Base-by-base conservation (phyloP, 2,888 invertebrate species). In the Salticus scenicus region DNA sequence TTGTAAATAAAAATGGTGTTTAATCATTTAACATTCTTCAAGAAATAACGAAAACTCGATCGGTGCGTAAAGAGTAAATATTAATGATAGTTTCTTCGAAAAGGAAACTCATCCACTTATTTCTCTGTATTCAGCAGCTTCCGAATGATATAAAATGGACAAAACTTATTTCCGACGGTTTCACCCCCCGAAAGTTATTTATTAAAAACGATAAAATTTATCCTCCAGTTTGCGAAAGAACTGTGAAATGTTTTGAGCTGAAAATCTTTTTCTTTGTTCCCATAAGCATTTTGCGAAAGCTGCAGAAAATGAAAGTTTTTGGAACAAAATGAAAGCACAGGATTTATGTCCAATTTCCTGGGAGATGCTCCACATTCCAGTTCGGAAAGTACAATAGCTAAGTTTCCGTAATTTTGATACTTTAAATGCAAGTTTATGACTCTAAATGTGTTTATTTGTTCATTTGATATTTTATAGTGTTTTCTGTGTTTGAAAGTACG, bases 161-260 rank as follows among this genome's bases (percentile, higher is more conserved):
- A 47, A 47, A 47, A 47, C 42, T 47, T 47, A 47, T 47, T 17
- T 47, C 37, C 42, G 10, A 17, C 2, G 42, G 14, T 47, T 17
- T 47, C 7, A 47, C 42, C 42, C 17, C n/a, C 42, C n/a, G n/a
- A 47, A 10, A 47, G 42, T 47, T 47, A 47, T 47, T 47, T 47
- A 47, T 47, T 47, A 47, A 47, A 47, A 47, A 47, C 42, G 42
- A 47, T 47, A 47, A 47, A 47, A 17, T 47, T 47, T 47, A 47
- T 47, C 42, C 42, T 17, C n/a, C 42, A 37, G 37, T 37, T 37
- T 37, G 37, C 37, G 37, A 37, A 37, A 47, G 42, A 47, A 14
- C 42, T 17, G 42, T 2, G 42, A 47, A 47, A 17, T 17, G 42
- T 37, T 37, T 37, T 4, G 10, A 10, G 7, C 37, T 10, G 10